These are phyloP conservation scores for Melanocharis versteri DNA, from an alignment of 2,113 vertebrate species.

Conservation along the genomic window DNA sequence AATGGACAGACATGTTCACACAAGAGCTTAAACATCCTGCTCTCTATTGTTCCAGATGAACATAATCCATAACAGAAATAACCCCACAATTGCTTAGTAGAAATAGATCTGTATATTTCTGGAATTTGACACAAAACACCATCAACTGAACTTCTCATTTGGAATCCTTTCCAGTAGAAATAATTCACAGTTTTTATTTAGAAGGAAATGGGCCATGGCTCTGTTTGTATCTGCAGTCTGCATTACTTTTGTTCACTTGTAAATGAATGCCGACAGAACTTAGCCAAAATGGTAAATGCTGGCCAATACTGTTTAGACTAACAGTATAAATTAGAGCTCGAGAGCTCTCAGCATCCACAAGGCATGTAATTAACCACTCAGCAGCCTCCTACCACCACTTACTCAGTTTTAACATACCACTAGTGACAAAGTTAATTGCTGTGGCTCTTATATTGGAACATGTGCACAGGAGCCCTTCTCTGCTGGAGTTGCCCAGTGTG, in stretches of 20 bases:
- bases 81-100: background rate
- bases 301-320: background rate
- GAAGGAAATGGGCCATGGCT: background rate
- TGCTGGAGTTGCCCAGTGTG: background rate
- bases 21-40: background rate
- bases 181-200: background rate
- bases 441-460: accelerated
- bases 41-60: background rate
- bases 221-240: background rate
- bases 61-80: background rate
- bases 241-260: background rate
- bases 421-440: background rate
- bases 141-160: background rate
- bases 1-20: background rate
- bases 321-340: background rate
- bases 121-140: background rate
- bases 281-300: background rate
- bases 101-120: background rate
- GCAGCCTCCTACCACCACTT: background rate
- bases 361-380: background rate
- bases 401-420: background rate
- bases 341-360: background rate
- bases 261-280: background rate
- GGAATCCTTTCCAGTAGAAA: background rate
- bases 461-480: background rate